phyloP scores from a whole-genome alignment of 2,797 vertebrate genomes.

The Pempheris klunzingeri region DNA sequence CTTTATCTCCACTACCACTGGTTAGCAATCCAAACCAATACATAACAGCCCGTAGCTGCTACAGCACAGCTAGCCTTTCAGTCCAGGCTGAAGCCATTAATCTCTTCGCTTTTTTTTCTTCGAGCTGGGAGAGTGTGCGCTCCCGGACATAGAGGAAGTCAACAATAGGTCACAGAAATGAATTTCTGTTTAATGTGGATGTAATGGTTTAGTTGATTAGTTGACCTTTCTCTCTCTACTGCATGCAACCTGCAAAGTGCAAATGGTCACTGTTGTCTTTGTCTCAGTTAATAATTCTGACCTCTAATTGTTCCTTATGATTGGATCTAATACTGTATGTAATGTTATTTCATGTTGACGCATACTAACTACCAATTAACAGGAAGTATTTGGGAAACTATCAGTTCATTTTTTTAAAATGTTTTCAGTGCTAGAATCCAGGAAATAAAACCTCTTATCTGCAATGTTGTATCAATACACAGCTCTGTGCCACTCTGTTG shows the following conservation, averaged over 20 bases:
- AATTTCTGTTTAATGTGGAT: conserved; percentile 63
- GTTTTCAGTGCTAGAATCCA: conserved; percentile 22
- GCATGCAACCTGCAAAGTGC: conserved; percentile 10
- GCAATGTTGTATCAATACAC: conserved; percentile 49
- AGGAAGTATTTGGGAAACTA: neutral
- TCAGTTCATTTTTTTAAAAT: conserved; percentile 7
- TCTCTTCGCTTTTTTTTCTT: conserved; percentile 37
- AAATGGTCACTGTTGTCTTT: conserved; percentile 19
- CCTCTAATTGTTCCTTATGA: conserved; percentile 16
- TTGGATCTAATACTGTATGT: neutral
- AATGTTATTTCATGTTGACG: neutral
- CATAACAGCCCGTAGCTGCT: conserved; percentile 37
- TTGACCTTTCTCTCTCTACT: conserved; percentile 51
- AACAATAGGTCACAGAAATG: conserved; percentile 68
- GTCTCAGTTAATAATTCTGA: conserved; percentile 23
- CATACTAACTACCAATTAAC: conserved; percentile 7
- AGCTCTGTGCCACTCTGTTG: conserved; percentile 63
- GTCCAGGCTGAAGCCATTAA: conserved; percentile 61
- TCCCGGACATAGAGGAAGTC: conserved; percentile 63
- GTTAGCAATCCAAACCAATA: conserved; percentile 56
- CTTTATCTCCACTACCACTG: conserved; percentile 57
- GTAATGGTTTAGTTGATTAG: conserved; percentile 61
- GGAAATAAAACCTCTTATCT: conserved; percentile 61
- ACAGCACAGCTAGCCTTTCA: conserved; percentile 41
- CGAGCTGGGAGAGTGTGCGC: conserved; percentile 17